Evolutionary conservation across 2,113 vertebrate genomes (phyloP), one percentile per base, ranked within the genome.

Genomic region (Cryptomyrus ogoouensis): DNA sequence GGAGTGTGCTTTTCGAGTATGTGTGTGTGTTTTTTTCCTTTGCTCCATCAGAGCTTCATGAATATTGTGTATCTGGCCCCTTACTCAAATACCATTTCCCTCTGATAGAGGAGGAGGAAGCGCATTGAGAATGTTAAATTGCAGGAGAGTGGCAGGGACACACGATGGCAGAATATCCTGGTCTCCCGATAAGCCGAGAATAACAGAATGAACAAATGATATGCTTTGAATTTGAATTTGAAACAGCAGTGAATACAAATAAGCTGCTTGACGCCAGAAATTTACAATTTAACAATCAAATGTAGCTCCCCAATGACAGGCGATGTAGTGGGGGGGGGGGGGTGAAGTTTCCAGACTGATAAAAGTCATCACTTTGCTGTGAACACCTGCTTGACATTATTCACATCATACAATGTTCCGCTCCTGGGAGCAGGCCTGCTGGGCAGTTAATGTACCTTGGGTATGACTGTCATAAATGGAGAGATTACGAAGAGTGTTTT

Each of bases 211-310:
- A 94, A 94, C 92, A 95, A 95, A 95, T 91, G 90, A 95, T 90
- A 93, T 91, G 92, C 94, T 95, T 92, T 94, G 93, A 95, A 93
- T 95, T 92, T 94, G 93, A 95, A 93, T 90, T 92, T 91, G 92
- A 83, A 92, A 92, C 89, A 92, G 46, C 87, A 91, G 91, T 83
- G 95, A 95, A 95, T 93, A 96, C 93, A 94, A 95, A 96, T 95
- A n/a, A 91, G 92, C 92, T 94, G 92, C 35, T 95, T 95, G 94
- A 93, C 84, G 88, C 50, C 88, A 70, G 77, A 56, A 53, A 44
- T 44, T 42, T 85, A 58, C 90, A 89, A 52, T 24, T 90, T 66
- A 35, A 8, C 24, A 44, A 84, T 89, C 77, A 87, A 66, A 66
- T 44, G n/a, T 35, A 49, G n/a, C 88, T 44, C 27, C 50, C 27